Conservation (phyloP, 2,113 vertebrate genomes). For the Nipponia nippon region DNA sequence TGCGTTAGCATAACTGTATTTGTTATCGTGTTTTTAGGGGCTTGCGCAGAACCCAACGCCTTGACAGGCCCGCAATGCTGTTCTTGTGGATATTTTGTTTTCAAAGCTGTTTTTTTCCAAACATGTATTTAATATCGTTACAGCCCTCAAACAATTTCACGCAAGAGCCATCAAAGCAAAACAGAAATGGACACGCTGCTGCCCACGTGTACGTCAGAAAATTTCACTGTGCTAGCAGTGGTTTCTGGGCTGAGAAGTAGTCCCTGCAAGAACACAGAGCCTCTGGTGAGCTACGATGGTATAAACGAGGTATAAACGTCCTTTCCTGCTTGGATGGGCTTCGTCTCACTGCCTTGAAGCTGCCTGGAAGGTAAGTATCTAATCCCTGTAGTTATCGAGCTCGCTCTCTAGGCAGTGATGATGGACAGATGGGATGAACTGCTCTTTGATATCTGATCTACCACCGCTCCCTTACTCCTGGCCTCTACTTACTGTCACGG, state of each 20-base stretch:
- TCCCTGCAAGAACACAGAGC: background rate
- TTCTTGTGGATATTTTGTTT: background rate
- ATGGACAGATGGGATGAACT: background rate
- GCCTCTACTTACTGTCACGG: background rate
- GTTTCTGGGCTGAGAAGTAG: background rate
- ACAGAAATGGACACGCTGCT: background rate
- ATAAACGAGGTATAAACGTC: background rate
- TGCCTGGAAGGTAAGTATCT: background rate
- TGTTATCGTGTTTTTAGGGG: background rate
- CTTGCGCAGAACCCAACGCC: background rate
- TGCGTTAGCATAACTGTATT: background rate
- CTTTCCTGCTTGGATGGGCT: background rate
- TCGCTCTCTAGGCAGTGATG: background rate
- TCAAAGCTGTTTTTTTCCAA: background rate
- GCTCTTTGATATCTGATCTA: background rate
- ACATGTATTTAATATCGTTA: background rate
- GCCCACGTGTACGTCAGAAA: background rate
- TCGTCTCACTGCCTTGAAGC: background rate
- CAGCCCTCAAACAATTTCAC: background rate
- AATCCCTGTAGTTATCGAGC: accelerated
- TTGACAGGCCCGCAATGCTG: background rate
- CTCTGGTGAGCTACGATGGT: background rate
- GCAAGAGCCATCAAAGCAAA: background rate
- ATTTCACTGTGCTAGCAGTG: background rate
- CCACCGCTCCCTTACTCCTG: background rate